Evolutionary conservation across 2,888 invertebrate species (phyloP), one percentile per base, ranked within the genome.

Genomic region (Cristatella mucedo): DNA sequence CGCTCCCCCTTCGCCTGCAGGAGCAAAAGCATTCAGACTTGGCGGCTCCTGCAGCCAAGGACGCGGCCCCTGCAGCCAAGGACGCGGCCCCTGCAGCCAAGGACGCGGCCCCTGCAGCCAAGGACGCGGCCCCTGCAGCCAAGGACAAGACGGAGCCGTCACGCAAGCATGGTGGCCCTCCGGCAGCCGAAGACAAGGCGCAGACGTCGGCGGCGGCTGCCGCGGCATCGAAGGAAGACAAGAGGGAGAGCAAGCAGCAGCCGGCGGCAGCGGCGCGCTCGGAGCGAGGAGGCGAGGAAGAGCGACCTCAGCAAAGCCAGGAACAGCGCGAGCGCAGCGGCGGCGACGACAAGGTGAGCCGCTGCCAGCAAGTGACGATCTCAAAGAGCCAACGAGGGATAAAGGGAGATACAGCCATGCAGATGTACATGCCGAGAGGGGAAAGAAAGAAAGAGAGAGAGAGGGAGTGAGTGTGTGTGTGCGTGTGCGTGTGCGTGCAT

Each of bases 251-350:
- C 20, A 31, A 21, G 15, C 20, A 32, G 29, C 37, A 29, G 15
- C 41, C 21, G 40, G 37, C 11, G 21, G 38, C n/a, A 36, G 9
- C 18, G 4, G 9, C 4, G 4, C 15, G 18, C 15, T 15, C 9
- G 5, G 18, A 30, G 15, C 31, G 18, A 9, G 15, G 16, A 30
- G 18, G 21, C 21, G 18, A 38, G 4, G 18, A 9, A 30, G 11
- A 46, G 26, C 20, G 29, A 31, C 9, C 44, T 30, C 36, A 40
- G 19, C 19, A 44, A 48, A 26, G 44, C 44, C 15, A 34, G 43
- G 41, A 44, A 39, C n/a, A 41, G 21, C 42, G 44, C 29, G 44
- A 48, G 24, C 33, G 21, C 9, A 39, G 44, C 20, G 43, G 44
- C 19, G 41, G 41, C 30, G 18, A 33, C 4, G 43, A 34, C 33